Percentiles rank a stretch among this genome's conserved stretches.
phyloP scores from a whole-genome alignment of 2,797 vertebrate species.

The Rallus crepitans region DNA sequence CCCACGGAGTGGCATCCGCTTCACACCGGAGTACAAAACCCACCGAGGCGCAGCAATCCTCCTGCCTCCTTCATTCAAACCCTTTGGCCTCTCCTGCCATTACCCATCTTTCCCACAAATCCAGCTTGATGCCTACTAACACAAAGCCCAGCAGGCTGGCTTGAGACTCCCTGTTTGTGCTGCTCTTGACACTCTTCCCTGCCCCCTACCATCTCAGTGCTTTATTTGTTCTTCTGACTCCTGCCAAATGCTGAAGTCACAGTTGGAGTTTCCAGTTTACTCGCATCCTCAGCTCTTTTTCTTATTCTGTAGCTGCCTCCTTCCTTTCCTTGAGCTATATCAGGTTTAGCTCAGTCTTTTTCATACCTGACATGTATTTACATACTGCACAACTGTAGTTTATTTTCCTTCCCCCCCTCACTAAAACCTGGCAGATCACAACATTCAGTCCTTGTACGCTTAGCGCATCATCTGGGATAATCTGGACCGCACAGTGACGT shows the following conservation, averaged over 20 bases:
- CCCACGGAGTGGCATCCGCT: neutral
- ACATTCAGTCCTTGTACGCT: neutral
- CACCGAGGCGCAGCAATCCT: neutral
- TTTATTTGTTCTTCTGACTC: conserved; percentile 23
- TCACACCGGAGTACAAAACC: neutral
- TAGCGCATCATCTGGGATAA: neutral
- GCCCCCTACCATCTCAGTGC: neutral
- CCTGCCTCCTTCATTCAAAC: neutral
- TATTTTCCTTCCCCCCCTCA: neutral
- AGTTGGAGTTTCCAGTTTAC: neutral
- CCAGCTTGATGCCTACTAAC: neutral
- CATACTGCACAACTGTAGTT: neutral
- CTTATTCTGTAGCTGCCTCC: neutral
- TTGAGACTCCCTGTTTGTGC: neutral
- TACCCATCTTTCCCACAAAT: neutral
- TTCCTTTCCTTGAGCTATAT: neutral
- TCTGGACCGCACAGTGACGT: neutral
- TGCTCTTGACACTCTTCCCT: neutral
- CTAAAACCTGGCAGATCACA: neutral
- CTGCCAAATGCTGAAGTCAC: conserved; percentile 56
- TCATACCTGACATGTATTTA: neutral
- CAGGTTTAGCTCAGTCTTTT: neutral
- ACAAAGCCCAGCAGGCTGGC: neutral
- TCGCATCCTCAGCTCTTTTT: neutral
- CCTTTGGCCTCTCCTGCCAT: neutral